Evolutionary conservation across 2,888 invertebrate species (phyloP), one percentile per base, ranked within the genome.

Genomic region (Conchocele bisecta): DNA sequence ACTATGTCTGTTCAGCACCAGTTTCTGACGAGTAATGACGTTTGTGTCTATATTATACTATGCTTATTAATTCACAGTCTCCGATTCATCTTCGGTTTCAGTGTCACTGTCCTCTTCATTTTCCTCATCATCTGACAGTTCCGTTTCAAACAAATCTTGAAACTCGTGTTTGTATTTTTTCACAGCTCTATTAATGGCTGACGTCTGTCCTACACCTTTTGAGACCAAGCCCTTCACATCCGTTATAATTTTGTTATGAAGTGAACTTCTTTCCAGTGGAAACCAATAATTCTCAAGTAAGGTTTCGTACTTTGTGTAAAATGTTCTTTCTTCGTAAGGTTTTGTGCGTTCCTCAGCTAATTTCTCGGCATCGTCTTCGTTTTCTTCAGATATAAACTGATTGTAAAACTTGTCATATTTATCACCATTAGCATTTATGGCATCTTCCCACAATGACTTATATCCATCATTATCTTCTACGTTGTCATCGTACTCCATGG

Each of bases 1-100:
- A 65, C 24, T 51, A 39, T 41, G 59, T 51, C 54, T 60, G 60
- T 1, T 28, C 17, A 15, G 33, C 24, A 28, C 50, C 31, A 15
- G 28, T n/a, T n/a, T n/a, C n/a, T n/a, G n/a, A n/a, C n/a, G n/a
- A n/a, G n/a, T n/a, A n/a, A n/a, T n/a, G n/a, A n/a, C n/a, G n/a
- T n/a, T n/a, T n/a, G n/a, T n/a, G n/a, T n/a, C n/a, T n/a, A n/a
- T n/a, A n/a, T n/a, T n/a, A n/a, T n/a, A n/a, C n/a, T n/a, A n/a
- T n/a, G n/a, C n/a, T n/a, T n/a, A n/a, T n/a, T n/a, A n/a, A n/a
- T n/a, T n/a, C n/a, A n/a, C n/a, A n/a, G n/a, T n/a, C n/a, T 42
- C 42, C n/a, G 7, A n/a, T 7, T 42, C 42, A 6, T 42, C 42
- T n/a, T 22, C 42, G n/a, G 17, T 42, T 9, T 11, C 42, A 6